These are phyloP conservation scores for Phylloscopus whistleri DNA, from an alignment of 2,113 vertebrate species.

Conservation along the genomic window DNA sequence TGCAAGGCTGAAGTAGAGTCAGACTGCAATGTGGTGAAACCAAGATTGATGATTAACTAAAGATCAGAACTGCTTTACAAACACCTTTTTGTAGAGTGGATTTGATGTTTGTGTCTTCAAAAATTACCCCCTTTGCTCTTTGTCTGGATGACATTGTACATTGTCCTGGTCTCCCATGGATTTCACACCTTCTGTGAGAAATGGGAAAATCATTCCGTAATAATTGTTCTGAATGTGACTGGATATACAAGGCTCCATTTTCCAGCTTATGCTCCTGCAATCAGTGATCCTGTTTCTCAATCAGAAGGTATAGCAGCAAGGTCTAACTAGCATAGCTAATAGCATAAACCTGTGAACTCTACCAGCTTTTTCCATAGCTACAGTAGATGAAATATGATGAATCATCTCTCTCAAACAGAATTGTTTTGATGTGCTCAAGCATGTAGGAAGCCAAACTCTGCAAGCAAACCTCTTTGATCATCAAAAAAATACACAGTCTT, in stretches of 20 bases:
- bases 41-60: not conserved
- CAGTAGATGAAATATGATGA: not conserved
- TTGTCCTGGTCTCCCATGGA: not conserved
- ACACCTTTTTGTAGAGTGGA: not conserved
- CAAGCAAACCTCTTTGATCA: not conserved
- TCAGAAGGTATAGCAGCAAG: not conserved
- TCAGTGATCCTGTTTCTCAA: not conserved
- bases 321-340: not conserved
- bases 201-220: rapidly evolving
- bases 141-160: not conserved
- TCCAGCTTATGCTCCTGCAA: not conserved
- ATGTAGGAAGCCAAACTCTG: not conserved
- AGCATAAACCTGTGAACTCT: not conserved
- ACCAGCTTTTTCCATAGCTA: not conserved
- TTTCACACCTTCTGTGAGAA: not conserved
- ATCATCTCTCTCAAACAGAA: not conserved
- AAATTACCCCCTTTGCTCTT: not conserved
- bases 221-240: not conserved
- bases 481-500: not conserved
- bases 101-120: not conserved
- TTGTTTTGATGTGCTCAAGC: not conserved
- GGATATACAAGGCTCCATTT: not conserved
- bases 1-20: not conserved
- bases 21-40: not conserved
- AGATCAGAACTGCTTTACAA: not conserved